These are phyloP conservation scores for Blennius ocellaris DNA, from an alignment of 2,113 vertebrate genomes.

Conservation along the genomic window DNA sequence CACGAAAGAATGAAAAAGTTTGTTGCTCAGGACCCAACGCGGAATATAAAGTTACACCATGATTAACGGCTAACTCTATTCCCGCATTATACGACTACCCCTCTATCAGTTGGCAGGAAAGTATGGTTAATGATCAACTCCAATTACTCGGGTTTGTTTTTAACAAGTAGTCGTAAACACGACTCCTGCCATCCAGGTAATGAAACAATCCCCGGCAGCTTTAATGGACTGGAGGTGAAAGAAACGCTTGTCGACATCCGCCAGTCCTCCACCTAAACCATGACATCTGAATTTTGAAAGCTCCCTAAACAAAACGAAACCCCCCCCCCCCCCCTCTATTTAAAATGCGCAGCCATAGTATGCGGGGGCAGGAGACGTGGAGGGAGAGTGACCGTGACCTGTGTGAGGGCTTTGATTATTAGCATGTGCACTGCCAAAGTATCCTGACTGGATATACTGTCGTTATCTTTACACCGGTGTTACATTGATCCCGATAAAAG, in stretches of 20 bases:
- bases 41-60: not conserved
- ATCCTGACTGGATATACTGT: not conserved
- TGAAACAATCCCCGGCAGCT: not conserved
- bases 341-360: too few species aligned
- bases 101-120: not conserved
- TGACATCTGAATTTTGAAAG: not conserved
- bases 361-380: not conserved
- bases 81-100: not conserved
- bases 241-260: not conserved
- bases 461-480: not conserved
- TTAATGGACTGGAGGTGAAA: not conserved
- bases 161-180: constrained; percentile 26
- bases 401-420: constrained; percentile 11
- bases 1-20: not conserved
- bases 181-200: not conserved
- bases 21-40: not conserved
- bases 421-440: constrained; percentile 3
- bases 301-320: not conserved
- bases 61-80: too few species aligned
- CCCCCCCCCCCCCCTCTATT: too few species aligned
- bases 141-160: not conserved
- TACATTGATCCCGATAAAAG: constrained; percentile 1
- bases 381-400: not conserved
- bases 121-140: constrained; percentile 41
- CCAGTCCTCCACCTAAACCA: not conserved